These are phyloP conservation scores for Ephydatia muelleri DNA, from an alignment of 37 sponge, comb jelly and placozoan species.

Conservation along the genomic window DNA sequence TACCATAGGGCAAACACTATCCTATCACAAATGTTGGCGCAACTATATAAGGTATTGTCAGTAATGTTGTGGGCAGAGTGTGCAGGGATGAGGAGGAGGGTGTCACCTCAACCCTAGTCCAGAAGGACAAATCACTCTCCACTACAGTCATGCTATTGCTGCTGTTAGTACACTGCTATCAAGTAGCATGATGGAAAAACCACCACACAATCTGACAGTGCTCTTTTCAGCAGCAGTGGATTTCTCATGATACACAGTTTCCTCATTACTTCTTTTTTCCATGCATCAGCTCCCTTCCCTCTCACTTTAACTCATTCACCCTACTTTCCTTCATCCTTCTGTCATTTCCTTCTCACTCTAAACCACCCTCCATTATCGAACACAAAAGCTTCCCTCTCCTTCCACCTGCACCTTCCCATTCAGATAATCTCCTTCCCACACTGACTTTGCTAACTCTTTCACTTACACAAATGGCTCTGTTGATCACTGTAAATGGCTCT, in stretches of 20 bases:
- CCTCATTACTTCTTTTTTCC: too few relatives aligned
- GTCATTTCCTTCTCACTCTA: too few relatives aligned
- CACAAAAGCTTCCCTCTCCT: not conserved
- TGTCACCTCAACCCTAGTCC: not conserved
- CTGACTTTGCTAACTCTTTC: not conserved
- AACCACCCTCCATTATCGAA: too few relatives aligned
- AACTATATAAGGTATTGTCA: too few relatives aligned
- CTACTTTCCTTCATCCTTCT: too few relatives aligned
- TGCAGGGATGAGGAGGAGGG: not conserved
- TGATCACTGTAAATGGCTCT: too few relatives aligned
- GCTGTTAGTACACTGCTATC: conserved; percentile 34
- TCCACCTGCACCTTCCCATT: not conserved
- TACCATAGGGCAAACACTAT: too few relatives aligned
- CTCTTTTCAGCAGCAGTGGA: conserved; percentile 28
- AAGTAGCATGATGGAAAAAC: not conserved
- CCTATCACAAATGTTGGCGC: too few relatives aligned
- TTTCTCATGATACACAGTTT: too few relatives aligned
- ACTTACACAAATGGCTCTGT: too few relatives aligned
- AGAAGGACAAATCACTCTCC: not conserved
- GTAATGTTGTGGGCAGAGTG: too few relatives aligned
- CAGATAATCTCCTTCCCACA: not conserved
- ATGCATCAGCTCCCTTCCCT: not conserved
- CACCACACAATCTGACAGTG: conserved; percentile 18
- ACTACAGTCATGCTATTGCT: conserved; percentile 22
- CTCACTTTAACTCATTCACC: not conserved